These are phyloP conservation scores for Nebria brevicollis DNA, from an alignment of 2,888 invertebrate species.

Conservation along the genomic window DNA sequence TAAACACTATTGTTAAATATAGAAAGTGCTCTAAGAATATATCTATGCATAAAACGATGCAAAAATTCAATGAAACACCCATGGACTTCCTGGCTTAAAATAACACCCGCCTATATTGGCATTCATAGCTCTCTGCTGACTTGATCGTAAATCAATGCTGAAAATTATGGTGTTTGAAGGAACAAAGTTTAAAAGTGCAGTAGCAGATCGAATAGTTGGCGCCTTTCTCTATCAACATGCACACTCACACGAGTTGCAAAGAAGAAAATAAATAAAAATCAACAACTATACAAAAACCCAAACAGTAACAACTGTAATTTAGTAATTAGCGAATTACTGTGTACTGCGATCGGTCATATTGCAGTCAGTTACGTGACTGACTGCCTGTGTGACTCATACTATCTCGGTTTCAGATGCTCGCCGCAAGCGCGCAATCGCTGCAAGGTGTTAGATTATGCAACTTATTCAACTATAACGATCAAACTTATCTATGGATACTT, in stretches of 20 bases:
- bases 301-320: constrained; percentile 36
- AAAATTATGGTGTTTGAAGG: constrained; percentile 33
- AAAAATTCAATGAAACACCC: not conserved
- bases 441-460: constrained; percentile 9
- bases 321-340: constrained; percentile 39
- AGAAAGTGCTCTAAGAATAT: not conserved
- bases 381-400: not conserved
- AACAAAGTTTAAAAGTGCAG: constrained; percentile 20
- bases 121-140: constrained; percentile 9
- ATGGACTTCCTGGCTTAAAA: constrained; percentile 1
- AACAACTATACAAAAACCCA: constrained; percentile 4
- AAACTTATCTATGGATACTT: not conserved
- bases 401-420: not conserved
- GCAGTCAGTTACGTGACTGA: constrained; percentile 19
- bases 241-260: not conserved
- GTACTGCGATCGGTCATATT: constrained; percentile 16
- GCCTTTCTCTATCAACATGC: constrained; percentile 8
- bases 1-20: constrained; percentile 1
- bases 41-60: not conserved
- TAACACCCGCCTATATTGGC: not conserved
- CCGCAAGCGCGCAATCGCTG: not conserved
- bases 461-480: constrained; percentile 11
- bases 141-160: constrained; percentile 22
- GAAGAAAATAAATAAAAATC: not conserved
- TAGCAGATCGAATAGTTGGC: constrained; percentile 5